Evolutionary conservation across 2,113 vertebrate species (phyloP), one percentile per base, ranked within the genome.

Genomic region (Antigone vipio): DNA sequence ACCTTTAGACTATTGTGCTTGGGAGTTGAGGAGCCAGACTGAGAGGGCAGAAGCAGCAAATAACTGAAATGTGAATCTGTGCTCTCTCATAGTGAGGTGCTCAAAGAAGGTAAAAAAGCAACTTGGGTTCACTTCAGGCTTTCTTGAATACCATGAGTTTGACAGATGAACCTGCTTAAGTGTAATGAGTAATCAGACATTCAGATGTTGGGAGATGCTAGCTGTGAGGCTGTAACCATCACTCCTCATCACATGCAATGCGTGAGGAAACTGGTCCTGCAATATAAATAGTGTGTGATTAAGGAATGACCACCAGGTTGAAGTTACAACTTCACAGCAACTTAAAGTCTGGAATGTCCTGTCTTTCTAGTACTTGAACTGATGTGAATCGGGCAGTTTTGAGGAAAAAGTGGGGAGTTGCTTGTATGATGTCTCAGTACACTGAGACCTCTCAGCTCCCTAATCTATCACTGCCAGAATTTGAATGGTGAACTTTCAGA

Each of bases 381-480:
- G n/a, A 81, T 15, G 7, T 75, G 73, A 88, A 74, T 59, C 5
- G 45, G 52, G 26, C 20, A 74, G 18, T 89, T 89, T 40, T 34
- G 80, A 87, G 60, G 59, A 50, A 81, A 68, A 88, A 60, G 29
- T 34, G 42, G 38, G 52, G 44, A 91, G 42, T 44, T 81, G 23
- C 40, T 75, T 71, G 12, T 66, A 59, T 68, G 45, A 19, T 38
- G 10, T 18, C 21, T 59, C 73, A 53, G 44, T 68, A 60, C 44
- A 23, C 14, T 4, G 50, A 56, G 52, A 78, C 60, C 91, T 87
- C 69, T 40, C 75, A 66, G 80, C 56, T 92, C 21, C 22, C 60
- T 81, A 87, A 84, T 81, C 78, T 60, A 94, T 92, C 68, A 88
- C 68, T 94, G 89, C 30, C 56, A 86, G 76, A 63, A 78, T 95